phyloP scores from a whole-genome alignment of 2,797 vertebrate species.

The Furcifer pardalis region DNA sequence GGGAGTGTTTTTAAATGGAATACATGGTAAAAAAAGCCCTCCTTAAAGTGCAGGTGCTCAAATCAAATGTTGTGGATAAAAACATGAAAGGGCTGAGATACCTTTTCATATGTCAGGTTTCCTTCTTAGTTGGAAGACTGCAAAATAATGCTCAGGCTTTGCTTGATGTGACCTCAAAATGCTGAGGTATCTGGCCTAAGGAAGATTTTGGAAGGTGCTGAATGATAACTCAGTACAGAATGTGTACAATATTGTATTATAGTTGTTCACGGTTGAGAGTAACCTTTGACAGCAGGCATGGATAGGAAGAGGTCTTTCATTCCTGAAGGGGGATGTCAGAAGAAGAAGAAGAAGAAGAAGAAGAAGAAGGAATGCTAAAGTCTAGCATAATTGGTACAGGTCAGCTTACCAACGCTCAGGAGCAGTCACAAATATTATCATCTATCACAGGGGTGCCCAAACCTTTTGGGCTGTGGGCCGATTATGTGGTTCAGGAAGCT shows the following conservation, averaged over 20 bases:
- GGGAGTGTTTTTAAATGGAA: not conserved
- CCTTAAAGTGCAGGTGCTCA: slow-evolving; percentile 72
- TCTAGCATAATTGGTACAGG: no score
- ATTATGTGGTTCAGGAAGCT: no score
- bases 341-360: slow-evolving; percentile 35
- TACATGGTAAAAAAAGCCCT: slow-evolving; percentile 15
- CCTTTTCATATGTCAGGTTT: slow-evolving; percentile 61
- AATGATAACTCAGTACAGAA: slow-evolving; percentile 4
- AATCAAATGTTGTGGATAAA: slow-evolving; percentile 30
- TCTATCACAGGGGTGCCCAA: no score
- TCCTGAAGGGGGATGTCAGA: slow-evolving; percentile 12
- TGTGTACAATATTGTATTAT: not conserved
- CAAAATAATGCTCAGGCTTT: slow-evolving; percentile 49
- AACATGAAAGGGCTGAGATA: slow-evolving; percentile 31
- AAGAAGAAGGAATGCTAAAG: slow-evolving; percentile 25
- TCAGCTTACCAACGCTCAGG: not conserved
- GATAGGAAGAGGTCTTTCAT: not conserved
- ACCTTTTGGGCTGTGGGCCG: no score
- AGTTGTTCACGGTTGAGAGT: not conserved
- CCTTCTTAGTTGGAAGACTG: slow-evolving; percentile 65
- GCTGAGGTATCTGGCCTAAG: not conserved
- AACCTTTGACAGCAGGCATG: not conserved
- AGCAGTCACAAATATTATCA: not conserved
- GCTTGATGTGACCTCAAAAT: slow-evolving; percentile 23
- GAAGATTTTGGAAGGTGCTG: slow-evolving; percentile 30